Conservation (phyloP, 2,888 invertebrate species). For the Halictus quadricinctus region DNA sequence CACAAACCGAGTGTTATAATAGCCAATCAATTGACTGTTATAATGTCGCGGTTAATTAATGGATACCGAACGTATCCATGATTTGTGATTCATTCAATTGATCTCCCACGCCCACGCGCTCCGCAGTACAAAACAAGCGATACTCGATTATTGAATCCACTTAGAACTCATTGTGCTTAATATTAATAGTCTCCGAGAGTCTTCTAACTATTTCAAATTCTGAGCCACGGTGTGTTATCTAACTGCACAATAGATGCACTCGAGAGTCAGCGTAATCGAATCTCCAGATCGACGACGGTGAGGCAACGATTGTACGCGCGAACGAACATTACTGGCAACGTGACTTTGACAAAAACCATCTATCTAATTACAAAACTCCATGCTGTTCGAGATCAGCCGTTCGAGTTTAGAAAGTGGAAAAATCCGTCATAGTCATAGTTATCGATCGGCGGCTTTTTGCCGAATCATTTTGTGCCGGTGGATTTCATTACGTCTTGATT, state of each 20-base stretch:
- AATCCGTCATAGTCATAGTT: constrained; percentile 61
- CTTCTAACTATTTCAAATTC: background rate
- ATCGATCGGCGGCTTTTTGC: background rate
- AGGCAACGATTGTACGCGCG: constrained; percentile 79
- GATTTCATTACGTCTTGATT: constrained; percentile 24
- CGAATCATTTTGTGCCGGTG: constrained; percentile 14
- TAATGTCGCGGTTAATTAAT: constrained; percentile 52
- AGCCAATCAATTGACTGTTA: constrained; percentile 44
- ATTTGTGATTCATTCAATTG: constrained; percentile 53
- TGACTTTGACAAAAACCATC: constrained; percentile 70
- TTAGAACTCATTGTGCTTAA: background rate
- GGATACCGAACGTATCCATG: constrained; percentile 47
- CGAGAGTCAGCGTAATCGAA: constrained; percentile 35
- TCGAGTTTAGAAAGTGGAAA: constrained; percentile 79
- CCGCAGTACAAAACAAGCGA: background rate
- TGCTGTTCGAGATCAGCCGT: constrained; percentile 64
- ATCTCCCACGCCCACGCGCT: constrained; percentile 61
- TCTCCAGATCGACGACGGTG: constrained; percentile 61
- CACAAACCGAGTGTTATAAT: constrained; percentile 14
- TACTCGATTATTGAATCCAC: background rate
- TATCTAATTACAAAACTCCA: constrained; percentile 78
- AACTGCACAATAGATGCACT: constrained; percentile 1
- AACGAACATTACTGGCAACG: constrained; percentile 80
- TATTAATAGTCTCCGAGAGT: background rate
- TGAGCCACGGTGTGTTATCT: background rate